phyloP scores from a whole-genome alignment of 2,113 vertebrate species.

The Muscicapa adusta region DNA sequence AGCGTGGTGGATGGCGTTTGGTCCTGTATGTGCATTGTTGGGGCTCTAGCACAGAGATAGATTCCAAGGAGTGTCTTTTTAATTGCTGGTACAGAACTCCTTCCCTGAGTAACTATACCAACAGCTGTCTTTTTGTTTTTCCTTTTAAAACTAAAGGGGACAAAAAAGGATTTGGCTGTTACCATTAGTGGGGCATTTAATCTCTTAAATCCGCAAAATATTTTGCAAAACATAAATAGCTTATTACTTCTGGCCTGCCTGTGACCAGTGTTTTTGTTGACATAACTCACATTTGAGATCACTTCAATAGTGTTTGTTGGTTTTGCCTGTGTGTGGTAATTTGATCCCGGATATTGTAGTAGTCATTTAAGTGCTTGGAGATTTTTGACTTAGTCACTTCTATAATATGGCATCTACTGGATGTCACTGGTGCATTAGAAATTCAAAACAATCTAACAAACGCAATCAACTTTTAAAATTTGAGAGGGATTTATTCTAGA shows the following conservation, averaged over 20 bases:
- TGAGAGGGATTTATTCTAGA: neutral
- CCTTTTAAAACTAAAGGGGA: neutral
- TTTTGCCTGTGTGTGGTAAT: constrained; percentile 50
- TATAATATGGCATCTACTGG: neutral
- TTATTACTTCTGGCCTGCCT: constrained; percentile 63
- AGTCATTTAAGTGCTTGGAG: neutral
- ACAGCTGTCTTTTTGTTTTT: constrained; percentile 64
- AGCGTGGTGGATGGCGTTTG: neutral
- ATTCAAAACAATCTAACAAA: neutral
- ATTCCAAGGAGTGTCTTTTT: constrained; percentile 25
- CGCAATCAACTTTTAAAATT: neutral
- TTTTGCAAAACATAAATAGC: constrained; percentile 70
- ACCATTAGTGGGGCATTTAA: constrained; percentile 50
- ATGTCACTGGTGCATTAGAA: neutral
- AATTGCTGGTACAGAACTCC: constrained; percentile 14
- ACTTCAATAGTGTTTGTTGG: constrained; percentile 48
- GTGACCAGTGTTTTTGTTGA: constrained; percentile 53
- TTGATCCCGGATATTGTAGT: constrained; percentile 1
- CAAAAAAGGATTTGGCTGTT: constrained; percentile 35
- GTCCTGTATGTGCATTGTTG: neutral
- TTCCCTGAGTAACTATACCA: constrained; percentile 36
- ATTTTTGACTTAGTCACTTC: neutral
- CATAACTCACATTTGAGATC: constrained; percentile 64
- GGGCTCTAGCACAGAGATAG: neutral
- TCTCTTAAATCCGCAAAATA: constrained; percentile 65